Evolutionary conservation across 2,888 invertebrate species (phyloP).

Genomic region (Drosophila putrida): DNA sequence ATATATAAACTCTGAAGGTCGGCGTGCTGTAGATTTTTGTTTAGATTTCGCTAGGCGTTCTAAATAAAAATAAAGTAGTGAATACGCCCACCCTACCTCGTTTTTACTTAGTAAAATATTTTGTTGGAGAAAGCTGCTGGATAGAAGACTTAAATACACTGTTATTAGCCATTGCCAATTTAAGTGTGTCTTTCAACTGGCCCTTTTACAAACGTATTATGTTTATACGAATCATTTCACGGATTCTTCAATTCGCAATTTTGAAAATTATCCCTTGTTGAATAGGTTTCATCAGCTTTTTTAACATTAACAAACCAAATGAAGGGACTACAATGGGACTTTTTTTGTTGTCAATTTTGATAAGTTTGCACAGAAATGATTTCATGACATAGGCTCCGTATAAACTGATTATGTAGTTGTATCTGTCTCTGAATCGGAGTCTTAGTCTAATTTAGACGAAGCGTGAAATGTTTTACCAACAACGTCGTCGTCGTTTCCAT

Average conservation of each 20-base stretch:
- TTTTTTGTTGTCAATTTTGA: too few relatives aligned
- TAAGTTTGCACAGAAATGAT: too few relatives aligned
- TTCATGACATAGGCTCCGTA: conserved; percentile 9
- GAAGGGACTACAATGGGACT: too few relatives aligned
- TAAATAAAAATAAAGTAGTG: conserved; percentile 58
- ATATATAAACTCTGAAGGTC: conserved; percentile 79
- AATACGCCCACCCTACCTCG: conserved; percentile 15
- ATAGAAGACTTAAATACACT: conserved; percentile 55
- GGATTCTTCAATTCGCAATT: too few relatives aligned
- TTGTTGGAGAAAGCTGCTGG: conserved; percentile 59
- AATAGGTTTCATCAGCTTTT: too few relatives aligned
- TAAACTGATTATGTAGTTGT: neutral
- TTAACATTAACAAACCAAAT: too few relatives aligned
- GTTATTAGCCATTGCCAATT: conserved; percentile 70
- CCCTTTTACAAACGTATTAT: too few relatives aligned
- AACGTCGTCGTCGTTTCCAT: conserved; percentile 59
- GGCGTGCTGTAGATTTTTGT: conserved; percentile 72
- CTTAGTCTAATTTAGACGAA: conserved; percentile 39
- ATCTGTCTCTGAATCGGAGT: neutral
- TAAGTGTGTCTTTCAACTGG: conserved; percentile 31
- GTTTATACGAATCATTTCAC: too few relatives aligned
- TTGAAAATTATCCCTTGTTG: too few relatives aligned
- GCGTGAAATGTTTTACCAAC: conserved; percentile 62
- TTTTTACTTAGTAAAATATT: conserved; percentile 18
- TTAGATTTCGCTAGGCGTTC: conserved; percentile 75